Evolutionary conservation across 2,888 invertebrate genomes (phyloP), one percentile per base, ranked within the genome.

Genomic region (Ramazzottius varieornatus): DNA sequence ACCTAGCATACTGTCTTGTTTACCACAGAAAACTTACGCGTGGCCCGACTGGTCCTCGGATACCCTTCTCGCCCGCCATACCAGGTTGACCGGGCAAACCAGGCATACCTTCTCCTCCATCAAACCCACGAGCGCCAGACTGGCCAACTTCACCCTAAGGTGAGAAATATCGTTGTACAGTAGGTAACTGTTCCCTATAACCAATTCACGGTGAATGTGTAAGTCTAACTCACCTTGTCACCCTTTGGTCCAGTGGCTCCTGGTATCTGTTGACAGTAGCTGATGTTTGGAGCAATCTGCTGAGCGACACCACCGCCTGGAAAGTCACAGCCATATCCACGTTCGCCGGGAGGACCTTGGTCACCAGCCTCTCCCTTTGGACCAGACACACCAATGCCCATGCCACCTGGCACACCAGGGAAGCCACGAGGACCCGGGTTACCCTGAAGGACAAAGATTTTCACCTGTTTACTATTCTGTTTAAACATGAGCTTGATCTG

Each of bases 161-260:
- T 2, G n/a, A n/a, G n/a, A 69, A 69, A 1, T 65, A 65, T 32
- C 33, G 16, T 63, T 33, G 8, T 24, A 13, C 1, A 64, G n/a
- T n/a, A n/a, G n/a, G n/a, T n/a, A n/a, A n/a, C n/a, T n/a, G n/a
- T n/a, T n/a, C n/a, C n/a, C n/a, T n/a, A n/a, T n/a, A n/a, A n/a
- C n/a, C n/a, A n/a, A n/a, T n/a, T n/a, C n/a, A n/a, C n/a, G n/a
- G n/a, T n/a, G n/a, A n/a, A 40, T 40, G 40, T 40, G 40, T 40
- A 40, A 20, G 40, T 40, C 40, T 40, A 40, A 40, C 40, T 8
- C 40, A 40, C 40, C 66, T 73, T 72, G 68, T 73, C 73, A 70
- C 73, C 73, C 68, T 74, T 74, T 33, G 74, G 74, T 69, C 73
- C 73, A 46, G 72, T 72, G 63, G 70, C 70, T 68, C 73, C 73